These are phyloP conservation scores for Corapipo altera DNA, from an alignment of 2,113 vertebrate species.

Conservation along the genomic window DNA sequence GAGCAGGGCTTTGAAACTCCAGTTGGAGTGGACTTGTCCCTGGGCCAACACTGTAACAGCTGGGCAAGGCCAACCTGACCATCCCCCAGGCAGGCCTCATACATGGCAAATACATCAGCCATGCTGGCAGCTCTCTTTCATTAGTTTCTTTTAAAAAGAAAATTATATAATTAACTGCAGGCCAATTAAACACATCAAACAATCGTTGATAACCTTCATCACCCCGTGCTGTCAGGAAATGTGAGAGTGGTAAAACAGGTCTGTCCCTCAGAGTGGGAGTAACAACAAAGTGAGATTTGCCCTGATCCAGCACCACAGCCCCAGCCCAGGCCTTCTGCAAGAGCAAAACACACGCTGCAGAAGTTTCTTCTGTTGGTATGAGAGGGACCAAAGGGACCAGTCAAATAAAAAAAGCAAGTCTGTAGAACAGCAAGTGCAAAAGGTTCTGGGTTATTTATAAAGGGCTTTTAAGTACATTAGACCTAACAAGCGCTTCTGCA, in stretches of 20 bases:
- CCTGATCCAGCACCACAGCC: not conserved
- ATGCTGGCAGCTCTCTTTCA: not conserved
- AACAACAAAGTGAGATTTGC: not conserved
- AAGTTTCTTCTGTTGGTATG: not conserved
- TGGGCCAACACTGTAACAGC: slow-evolving; percentile 13
- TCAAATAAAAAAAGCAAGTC: no score
- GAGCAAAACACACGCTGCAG: not conserved
- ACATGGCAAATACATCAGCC: not conserved
- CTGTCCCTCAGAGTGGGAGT: not conserved
- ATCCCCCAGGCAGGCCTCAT: not conserved
- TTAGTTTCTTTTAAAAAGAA: not conserved
- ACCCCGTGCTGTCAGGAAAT: not conserved
- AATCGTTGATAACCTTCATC: not conserved
- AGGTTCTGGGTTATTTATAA: no score
- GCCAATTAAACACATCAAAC: not conserved
- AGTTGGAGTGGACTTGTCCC: slow-evolving; percentile 5
- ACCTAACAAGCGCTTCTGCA: not conserved
- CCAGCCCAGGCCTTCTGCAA: not conserved
- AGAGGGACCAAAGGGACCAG: not conserved
- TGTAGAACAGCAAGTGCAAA: no score
- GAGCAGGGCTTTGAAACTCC: not conserved
- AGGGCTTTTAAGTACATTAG: no score
- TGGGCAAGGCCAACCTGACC: slow-evolving; percentile 40
- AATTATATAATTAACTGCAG: not conserved
- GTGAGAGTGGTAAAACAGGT: not conserved